Conservation (phyloP, 2,797 vertebrate genomes). For the Dermochelys coriacea region DNA sequence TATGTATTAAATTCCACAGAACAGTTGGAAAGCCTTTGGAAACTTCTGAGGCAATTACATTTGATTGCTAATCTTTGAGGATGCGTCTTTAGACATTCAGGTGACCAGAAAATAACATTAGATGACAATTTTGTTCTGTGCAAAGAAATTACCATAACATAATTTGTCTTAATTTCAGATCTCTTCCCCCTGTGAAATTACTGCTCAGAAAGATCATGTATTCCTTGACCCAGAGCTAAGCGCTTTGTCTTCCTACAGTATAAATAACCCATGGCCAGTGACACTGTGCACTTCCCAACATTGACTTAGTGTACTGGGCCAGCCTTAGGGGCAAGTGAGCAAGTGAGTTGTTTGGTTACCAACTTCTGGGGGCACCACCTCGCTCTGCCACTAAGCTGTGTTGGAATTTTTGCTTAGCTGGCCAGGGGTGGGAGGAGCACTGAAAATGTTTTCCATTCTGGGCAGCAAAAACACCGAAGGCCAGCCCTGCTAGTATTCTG, state of each 20-base stretch:
- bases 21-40: conserved; percentile 60
- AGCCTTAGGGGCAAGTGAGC: background rate
- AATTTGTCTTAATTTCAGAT: conserved; percentile 21
- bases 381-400: background rate
- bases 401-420: background rate
- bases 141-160: background rate
- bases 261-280: conserved; percentile 41
- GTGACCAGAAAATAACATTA: conserved; percentile 55
- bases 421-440: background rate
- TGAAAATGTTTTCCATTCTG: background rate
- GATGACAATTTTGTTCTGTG: conserved; percentile 14
- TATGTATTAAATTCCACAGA: conserved; percentile 51
- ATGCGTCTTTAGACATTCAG: conserved; percentile 52
- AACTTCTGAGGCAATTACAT: conserved; percentile 59
- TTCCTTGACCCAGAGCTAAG: conserved; percentile 59
- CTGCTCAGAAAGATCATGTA: conserved; percentile 40
- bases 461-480: background rate
- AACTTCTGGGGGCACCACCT: background rate
- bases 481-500: background rate
- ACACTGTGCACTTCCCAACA: background rate
- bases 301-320: background rate
- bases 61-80: conserved; percentile 58
- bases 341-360: background rate
- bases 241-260: conserved; percentile 25
- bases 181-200: conserved; percentile 27